Evolutionary conservation across 2,113 vertebrate species (phyloP).

Genomic region (Sardina pilchardus): DNA sequence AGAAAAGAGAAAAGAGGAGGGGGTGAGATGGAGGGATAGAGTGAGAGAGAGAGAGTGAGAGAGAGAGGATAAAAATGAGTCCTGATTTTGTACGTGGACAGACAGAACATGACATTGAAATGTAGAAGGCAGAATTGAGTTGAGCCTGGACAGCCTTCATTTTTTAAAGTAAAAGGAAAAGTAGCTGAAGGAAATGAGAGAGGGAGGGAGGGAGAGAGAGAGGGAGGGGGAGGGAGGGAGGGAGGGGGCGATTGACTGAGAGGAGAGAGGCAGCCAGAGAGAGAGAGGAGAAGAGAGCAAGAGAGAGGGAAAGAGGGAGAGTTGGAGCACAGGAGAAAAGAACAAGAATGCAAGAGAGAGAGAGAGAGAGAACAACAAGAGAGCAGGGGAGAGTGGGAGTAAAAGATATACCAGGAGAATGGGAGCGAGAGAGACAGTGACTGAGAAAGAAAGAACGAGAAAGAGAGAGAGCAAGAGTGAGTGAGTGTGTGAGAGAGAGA

Average conservation of each 20-base stretch:
- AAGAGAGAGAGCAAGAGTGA: background rate
- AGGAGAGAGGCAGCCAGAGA: conserved; percentile 40
- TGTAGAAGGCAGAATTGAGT: conserved; percentile 19
- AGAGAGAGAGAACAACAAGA: conserved; percentile 17
- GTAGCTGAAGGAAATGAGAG: conserved; percentile 16
- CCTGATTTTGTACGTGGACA: background rate
- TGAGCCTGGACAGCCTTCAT: conserved; percentile 11
- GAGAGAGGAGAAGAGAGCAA: conserved; percentile 44
- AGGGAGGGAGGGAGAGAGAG: conserved; percentile 44
- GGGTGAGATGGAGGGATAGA: conserved; percentile 9
- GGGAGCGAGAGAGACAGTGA: background rate
- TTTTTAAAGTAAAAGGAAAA: conserved; percentile 21
- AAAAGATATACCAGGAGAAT: background rate
- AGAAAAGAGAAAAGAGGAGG: conserved; percentile 53
- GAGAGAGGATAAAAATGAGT: conserved; percentile 13
- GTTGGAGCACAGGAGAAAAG: conserved; percentile 32
- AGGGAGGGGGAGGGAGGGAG: conserved; percentile 34
- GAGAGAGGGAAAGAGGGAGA: conserved; percentile 46
- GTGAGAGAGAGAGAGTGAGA: conserved; percentile 25
- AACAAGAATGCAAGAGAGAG: conserved; percentile 22
- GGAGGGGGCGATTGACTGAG: conserved; percentile 24
- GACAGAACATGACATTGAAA: conserved; percentile 20
- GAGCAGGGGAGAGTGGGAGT: background rate
- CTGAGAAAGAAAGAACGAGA: background rate
- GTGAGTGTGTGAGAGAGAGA: background rate